Conservation (phyloP, 2,888 invertebrate species). For the Lacanobia oleracea region DNA sequence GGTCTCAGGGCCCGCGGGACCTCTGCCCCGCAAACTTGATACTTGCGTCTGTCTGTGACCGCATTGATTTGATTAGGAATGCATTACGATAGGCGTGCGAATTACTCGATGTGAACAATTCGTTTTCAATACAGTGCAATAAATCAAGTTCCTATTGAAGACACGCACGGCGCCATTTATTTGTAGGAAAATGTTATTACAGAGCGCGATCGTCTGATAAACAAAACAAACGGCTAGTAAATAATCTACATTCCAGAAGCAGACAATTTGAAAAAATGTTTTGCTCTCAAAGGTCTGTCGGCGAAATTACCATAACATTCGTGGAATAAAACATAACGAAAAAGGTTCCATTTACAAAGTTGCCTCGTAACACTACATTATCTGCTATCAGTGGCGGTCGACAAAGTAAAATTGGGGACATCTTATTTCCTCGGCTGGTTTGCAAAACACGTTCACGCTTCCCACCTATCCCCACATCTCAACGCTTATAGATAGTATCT, state of each 20-base stretch:
- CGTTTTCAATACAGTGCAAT: constrained; percentile 30
- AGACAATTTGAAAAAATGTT: constrained; percentile 58
- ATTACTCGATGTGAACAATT: constrained; percentile 59
- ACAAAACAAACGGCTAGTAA: constrained; percentile 37
- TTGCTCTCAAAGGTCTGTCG: constrained; percentile 56
- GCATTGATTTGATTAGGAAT: constrained; percentile 88
- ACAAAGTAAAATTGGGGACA: constrained; percentile 89
- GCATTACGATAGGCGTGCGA: constrained; percentile 83
- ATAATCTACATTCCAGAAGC: constrained; percentile 41
- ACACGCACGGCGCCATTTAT: not conserved
- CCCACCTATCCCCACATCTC: constrained; percentile 90
- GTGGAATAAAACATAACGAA: constrained; percentile 75
- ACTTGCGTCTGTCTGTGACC: constrained; percentile 80
- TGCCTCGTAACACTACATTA: constrained; percentile 84
- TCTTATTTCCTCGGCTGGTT: constrained; percentile 89
- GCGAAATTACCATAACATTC: constrained; percentile 67
- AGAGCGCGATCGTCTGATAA: constrained; percentile 16
- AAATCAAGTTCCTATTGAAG: constrained; percentile 15
- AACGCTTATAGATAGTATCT: constrained; percentile 90
- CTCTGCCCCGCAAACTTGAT: constrained; percentile 82
- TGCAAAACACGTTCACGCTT: constrained; percentile 90
- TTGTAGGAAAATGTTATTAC: constrained; percentile 7
- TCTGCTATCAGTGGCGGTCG: constrained; percentile 86
- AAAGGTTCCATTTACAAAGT: constrained; percentile 81
- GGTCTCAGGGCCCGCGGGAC: constrained; percentile 86